Evolutionary conservation across 2,888 invertebrate species (phyloP), one percentile per base, ranked within the genome.

Genomic region (Apodemia hepburni): DNA sequence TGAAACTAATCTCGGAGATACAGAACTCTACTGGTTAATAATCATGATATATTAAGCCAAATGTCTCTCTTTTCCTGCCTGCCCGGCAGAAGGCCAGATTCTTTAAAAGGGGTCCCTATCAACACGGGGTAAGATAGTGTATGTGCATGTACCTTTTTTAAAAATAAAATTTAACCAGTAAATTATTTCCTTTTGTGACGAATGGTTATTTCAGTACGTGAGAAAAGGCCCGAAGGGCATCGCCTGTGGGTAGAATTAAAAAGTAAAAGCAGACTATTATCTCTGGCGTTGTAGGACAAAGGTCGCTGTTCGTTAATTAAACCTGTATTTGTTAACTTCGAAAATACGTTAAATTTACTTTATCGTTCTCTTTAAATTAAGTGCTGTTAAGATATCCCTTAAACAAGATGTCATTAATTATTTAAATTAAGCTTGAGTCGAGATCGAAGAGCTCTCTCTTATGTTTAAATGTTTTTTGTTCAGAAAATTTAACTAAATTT

Each of bases 241-340:
- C 27, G 27, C 22, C 12, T 22, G 6, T 27, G 54, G 54, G 54
- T 54, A 15, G 27, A 54, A 54, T 54, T 54, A 54, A 57, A 57
- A 62, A 62, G 61, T 62, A 58, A 62, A 62, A 62, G 61, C 47
- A 45, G 27, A 5, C 2, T 8, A 18, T 62, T 62, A 62, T 62
- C 61, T 47, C 47, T 27, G 27, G 15, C 9, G 27, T 22, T 54
- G 7, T 57, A 57, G 57, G 57, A 57, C 57, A 57, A 57, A 57
- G 57, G 57, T 57, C 54, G 54, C 22, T 3, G 57, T 29, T 57
- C 57, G 27, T 57, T n/a, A 57, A 57, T 57, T 29, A 57, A 15
- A 29, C 27, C 27, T 57, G 57, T 22, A 12, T 57, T 57, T 29
- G 29, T 57, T 29, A 57, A 27, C 57, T 57, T 57, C 29, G 29